Evolutionary conservation across 2,113 vertebrate species (phyloP).

Genomic region (Neofelis nebulosa): DNA sequence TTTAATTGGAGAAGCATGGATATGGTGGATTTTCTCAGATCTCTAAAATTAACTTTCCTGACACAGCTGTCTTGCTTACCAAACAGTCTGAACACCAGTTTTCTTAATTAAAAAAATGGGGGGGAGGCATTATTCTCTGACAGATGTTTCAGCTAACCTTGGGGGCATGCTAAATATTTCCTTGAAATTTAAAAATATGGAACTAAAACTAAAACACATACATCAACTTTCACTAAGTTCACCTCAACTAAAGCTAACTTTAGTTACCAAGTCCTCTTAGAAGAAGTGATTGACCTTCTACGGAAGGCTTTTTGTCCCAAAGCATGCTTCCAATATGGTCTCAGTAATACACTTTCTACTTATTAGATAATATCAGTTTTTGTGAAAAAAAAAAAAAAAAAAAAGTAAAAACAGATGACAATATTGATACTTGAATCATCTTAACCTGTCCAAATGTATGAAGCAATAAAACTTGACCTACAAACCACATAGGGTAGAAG

Average conservation of each 20-base stretch:
- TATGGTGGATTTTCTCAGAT: background rate
- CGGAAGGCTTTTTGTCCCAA: background rate
- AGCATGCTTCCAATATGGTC: background rate
- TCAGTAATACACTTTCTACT: background rate
- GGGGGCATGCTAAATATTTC: background rate
- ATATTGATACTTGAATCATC: background rate
- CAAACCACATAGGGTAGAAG: background rate
- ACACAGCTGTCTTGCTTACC: background rate
- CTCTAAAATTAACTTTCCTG: slow-evolving; percentile 16
- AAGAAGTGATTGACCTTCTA: background rate
- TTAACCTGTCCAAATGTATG: background rate
- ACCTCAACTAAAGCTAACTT: background rate
- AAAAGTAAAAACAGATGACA: background rate
- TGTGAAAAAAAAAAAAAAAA: background rate
- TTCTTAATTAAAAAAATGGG: background rate
- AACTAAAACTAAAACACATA: background rate
- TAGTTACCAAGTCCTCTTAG: background rate
- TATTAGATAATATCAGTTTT: background rate
- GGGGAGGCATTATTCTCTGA: background rate
- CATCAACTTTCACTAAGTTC: background rate
- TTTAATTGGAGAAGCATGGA: background rate
- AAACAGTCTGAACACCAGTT: background rate
- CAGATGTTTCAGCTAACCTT: background rate
- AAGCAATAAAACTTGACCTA: background rate
- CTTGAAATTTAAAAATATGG: slow-evolving; percentile 32